A percentile compares a stretch with the other conserved stretches of the same genome.
Conservation (phyloP, 2,888 invertebrate genomes). For the Drosophila macrothrix region DNA sequence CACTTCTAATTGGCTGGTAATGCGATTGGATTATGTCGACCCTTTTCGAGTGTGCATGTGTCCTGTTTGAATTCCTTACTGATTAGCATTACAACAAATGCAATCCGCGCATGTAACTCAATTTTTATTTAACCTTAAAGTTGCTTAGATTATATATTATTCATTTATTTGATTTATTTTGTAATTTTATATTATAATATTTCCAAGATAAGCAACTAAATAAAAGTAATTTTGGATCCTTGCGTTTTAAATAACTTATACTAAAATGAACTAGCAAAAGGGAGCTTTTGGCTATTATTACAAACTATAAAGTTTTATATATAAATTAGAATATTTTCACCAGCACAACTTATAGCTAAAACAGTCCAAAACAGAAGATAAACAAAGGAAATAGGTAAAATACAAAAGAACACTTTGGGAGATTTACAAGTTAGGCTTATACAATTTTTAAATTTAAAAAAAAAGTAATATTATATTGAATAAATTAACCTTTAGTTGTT, state of each 20-base stretch:
- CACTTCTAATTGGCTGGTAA: conserved; percentile 54
- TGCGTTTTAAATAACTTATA: neutral
- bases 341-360: no score
- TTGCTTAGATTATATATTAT: neutral
- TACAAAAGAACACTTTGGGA: no score
- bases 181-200: neutral
- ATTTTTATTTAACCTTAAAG: conserved; percentile 11
- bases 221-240: rapidly evolving
- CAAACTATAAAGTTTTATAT: neutral
- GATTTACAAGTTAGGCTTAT: no score
- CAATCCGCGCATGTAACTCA: conserved; percentile 27
- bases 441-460: no score
- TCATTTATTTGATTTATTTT: neutral
- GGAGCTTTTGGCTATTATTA: neutral
- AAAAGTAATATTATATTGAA: no score
- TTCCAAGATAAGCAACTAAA: neutral
- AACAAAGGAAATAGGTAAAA: no score
- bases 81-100: conserved; percentile 28
- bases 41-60: neutral
- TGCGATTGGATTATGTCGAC: conserved; percentile 52
- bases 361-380: no score
- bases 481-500: no score
- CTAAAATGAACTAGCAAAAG: neutral
- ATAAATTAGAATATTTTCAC: no score
- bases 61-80: conserved; percentile 43